Conservation (phyloP, 2,113 vertebrate species). For the Paedocypris sp. region DNA sequence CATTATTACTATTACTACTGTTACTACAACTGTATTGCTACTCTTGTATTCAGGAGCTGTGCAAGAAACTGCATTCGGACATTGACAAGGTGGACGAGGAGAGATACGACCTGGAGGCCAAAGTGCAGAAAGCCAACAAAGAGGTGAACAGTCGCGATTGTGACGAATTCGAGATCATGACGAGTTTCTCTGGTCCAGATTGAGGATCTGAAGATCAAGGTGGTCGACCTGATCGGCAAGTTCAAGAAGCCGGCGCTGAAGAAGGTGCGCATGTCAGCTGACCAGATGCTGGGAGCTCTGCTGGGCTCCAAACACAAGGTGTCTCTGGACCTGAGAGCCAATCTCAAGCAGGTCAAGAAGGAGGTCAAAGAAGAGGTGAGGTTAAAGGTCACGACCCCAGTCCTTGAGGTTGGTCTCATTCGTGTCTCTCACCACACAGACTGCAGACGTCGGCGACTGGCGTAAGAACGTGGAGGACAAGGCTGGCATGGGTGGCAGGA, state of each 20-base stretch:
- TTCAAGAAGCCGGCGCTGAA: conserved; percentile 75
- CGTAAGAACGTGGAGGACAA: conserved; percentile 83
- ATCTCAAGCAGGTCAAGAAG: conserved; percentile 86
- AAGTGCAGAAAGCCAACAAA: conserved; percentile 71
- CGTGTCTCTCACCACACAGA: background rate
- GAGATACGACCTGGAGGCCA: conserved; percentile 76
- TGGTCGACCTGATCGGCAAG: conserved; percentile 75
- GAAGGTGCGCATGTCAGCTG: conserved; percentile 76
- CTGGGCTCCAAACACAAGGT: conserved; percentile 88
- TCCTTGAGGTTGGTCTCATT: too few relatives aligned
- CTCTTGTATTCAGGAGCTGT: conserved; percentile 64
- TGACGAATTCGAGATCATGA: background rate
- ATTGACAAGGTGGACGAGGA: conserved; percentile 83
- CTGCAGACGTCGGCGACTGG: conserved; percentile 68
- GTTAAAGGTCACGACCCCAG: too few relatives aligned
- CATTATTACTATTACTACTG: too few relatives aligned
- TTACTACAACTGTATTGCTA: background rate
- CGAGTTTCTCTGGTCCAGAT: conserved; percentile 50
- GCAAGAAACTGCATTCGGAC: conserved; percentile 74
- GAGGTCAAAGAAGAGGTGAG: conserved; percentile 79
- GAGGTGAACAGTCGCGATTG: conserved; percentile 61
- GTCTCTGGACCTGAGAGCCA: conserved; percentile 78
- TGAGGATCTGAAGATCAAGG: conserved; percentile 77
- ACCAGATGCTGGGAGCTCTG: conserved; percentile 76
- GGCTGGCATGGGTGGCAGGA: conserved; percentile 78